These are phyloP conservation scores for Mallotus villosus DNA, from an alignment of 2,797 vertebrate genomes.

Conservation along the genomic window DNA sequence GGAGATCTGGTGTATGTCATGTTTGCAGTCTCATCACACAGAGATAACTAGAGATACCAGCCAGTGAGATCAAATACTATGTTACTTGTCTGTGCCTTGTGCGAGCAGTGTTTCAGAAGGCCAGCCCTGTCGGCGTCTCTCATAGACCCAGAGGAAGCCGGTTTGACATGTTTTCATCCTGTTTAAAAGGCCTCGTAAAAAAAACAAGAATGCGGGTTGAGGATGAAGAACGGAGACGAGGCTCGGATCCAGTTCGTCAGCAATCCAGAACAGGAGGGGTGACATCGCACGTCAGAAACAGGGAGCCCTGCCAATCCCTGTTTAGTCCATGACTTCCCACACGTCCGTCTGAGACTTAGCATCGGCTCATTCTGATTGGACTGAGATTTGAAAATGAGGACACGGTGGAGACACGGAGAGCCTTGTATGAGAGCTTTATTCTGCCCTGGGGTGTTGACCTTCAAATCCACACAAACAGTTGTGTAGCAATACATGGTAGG, in stretches of 20 bases:
- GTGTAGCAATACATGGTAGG: constrained; percentile 14
- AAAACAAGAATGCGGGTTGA: not conserved
- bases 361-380: too few species aligned
- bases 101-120: too few species aligned
- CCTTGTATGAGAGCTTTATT: constrained; percentile 69
- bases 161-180: too few species aligned
- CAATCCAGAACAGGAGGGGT: not conserved
- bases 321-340: too few species aligned
- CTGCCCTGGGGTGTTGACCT: constrained; percentile 51
- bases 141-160: too few species aligned
- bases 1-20: too few species aligned
- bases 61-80: too few species aligned
- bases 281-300: not conserved
- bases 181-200: not conserved
- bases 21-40: too few species aligned
- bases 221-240: not conserved
- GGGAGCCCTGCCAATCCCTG: not conserved
- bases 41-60: too few species aligned
- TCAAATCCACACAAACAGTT: constrained; percentile 28
- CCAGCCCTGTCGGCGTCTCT: too few species aligned
- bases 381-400: not conserved
- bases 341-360: too few species aligned
- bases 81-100: too few species aligned
- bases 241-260: constrained; percentile 3
- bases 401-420: not conserved